Evolutionary conservation across 1,140 invertebrate genomes (phyloP), one percentile per base, ranked within the genome.

Genomic region (Hycleus cichorii): DNA sequence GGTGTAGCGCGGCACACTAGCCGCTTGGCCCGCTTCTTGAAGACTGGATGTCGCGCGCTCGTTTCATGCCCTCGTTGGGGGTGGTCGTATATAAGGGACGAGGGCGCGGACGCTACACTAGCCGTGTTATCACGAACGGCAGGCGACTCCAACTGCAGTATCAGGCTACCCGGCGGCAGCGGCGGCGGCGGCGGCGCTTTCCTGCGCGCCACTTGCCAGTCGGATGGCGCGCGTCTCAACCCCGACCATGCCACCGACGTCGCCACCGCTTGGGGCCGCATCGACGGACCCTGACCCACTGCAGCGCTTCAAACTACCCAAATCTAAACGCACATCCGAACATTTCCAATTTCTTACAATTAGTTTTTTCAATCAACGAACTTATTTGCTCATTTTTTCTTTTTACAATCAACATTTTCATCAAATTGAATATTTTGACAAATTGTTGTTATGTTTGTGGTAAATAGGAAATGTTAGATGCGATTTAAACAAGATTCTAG

Each of bases 131-230:
- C 64, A 55, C 66, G 66, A 65, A 61, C 67, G 66, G 63, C 58
- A 64, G 66, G 57, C 65, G 65, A 69, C 65, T 70, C 63, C 59
- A 65, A 72, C 70, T 72, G 70, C 67, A 62, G 64, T 68, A 64
- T 64, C 67, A 62, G 64, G 57, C 68, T 58, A 58, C 32, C 32
- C 32, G 32, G 32, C 32, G 32, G 32, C 18, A 18, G 18, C 32
- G 32, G 32, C 32, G 32, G 32, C 7, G 68, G 69, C 69, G 67
- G 69, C 68, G 68, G 68, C 70, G 67, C 67, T 66, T 60, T 70
- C 57, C 54, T 40, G 55, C 62, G 62, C 63, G 59, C 65, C 66
- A 64, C 64, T 67, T 67, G 63, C 58, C 59, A 64, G 61, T 53
- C 57, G 48, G 52, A 54, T 45, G 46, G 53, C 47, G 53, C 58